Percentiles rank a stretch among this genome's conserved stretches.
phyloP scores from a whole-genome alignment of 2,888 invertebrate species.

The Adineta ricciae region DNA sequence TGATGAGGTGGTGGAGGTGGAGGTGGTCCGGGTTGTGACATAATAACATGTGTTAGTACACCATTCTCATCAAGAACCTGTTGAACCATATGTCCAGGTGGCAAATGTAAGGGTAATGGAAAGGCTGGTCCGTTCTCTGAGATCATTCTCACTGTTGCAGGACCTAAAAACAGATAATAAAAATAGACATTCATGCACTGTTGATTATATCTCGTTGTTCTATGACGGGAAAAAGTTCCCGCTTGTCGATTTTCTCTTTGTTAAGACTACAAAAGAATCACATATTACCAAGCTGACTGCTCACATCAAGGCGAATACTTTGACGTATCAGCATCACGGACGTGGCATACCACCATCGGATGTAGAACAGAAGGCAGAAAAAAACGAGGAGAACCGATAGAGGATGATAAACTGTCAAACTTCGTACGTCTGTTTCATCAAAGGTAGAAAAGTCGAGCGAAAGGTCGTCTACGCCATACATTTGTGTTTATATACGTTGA shows the following conservation, averaged over 20 bases:
- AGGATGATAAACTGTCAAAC: not conserved
- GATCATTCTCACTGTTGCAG: conserved; percentile 74
- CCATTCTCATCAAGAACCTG: conserved; percentile 83
- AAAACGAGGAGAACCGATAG: not conserved
- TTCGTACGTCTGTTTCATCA: not conserved
- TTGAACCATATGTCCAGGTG: conserved; percentile 77
- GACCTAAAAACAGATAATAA: conserved; percentile 56
- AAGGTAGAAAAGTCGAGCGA: not conserved
- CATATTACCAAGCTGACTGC: not conserved
- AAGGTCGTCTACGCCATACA: not conserved
- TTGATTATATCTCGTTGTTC: not conserved
- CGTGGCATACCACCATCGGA: not conserved
- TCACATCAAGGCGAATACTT: not conserved
- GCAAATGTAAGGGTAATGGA: conserved; percentile 80
- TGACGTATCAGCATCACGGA: not conserved
- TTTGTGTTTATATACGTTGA: not conserved
- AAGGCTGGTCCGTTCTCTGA: conserved; percentile 68
- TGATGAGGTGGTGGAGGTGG: not conserved
- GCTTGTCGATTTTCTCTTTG: not conserved
- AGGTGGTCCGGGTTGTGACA: not conserved
- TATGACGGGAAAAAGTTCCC: not conserved
- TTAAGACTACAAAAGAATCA: not conserved
- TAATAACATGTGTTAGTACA: conserved; percentile 73
- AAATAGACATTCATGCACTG: not conserved
- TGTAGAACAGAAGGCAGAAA: not conserved